Evolutionary conservation across 2,888 invertebrate species (phyloP).

Genomic region (Punctoribates punctum): DNA sequence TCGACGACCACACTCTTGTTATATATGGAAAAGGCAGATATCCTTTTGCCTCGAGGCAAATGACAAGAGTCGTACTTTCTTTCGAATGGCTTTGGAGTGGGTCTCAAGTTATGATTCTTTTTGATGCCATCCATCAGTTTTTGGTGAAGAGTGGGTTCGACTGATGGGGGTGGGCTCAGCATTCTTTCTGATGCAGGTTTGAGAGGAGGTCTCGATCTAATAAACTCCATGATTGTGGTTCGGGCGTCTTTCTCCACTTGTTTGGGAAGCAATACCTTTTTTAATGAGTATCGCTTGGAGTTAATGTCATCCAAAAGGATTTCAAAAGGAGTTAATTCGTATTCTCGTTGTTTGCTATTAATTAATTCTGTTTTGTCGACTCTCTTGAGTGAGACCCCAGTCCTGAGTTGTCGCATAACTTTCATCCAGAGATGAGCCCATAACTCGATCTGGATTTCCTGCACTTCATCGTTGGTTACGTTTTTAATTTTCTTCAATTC

Average conservation of each 20-base stretch:
- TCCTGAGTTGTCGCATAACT: slow-evolving; percentile 38
- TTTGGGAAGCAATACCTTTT: slow-evolving; percentile 15
- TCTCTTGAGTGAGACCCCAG: slow-evolving; percentile 11
- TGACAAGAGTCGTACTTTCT: slow-evolving; percentile 22
- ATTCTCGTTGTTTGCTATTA: slow-evolving; percentile 11
- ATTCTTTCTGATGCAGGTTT: background rate
- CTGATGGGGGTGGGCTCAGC: background rate
- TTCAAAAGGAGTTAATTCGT: slow-evolving; percentile 17
- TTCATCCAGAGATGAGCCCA: slow-evolving; percentile 42
- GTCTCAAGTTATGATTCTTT: background rate
- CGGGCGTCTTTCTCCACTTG: slow-evolving; percentile 20
- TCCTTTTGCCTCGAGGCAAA: slow-evolving; percentile 6
- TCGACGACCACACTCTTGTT: background rate
- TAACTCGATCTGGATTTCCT: background rate
- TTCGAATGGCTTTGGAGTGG: background rate
- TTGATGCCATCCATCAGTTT: slow-evolving; percentile 18
- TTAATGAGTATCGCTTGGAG: slow-evolving; percentile 13
- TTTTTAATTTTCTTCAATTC: background rate
- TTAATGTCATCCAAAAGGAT: slow-evolving; percentile 32
- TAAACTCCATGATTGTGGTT: background rate
- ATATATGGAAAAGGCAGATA: background rate
- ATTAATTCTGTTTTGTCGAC: background rate
- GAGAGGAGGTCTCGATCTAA: slow-evolving; percentile 17
- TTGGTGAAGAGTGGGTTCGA: slow-evolving; percentile 3
- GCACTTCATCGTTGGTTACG: background rate